Conservation (phyloP, 2,113 vertebrate species). For the Otocyon megalotis region DNA sequence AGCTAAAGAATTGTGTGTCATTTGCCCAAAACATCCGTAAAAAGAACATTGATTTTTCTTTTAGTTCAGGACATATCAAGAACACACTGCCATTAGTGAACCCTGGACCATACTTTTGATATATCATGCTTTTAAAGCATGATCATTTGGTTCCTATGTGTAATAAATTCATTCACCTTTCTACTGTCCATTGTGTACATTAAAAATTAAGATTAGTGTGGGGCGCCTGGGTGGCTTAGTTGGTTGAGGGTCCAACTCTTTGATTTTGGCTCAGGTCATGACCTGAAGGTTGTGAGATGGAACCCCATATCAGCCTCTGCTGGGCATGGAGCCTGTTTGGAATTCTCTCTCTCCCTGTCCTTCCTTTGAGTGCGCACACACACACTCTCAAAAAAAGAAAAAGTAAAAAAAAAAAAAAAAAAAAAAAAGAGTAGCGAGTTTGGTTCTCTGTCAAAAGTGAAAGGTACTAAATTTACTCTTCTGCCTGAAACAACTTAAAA, state of each 20-base stretch:
- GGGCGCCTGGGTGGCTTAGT: background rate
- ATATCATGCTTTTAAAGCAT: background rate
- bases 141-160: background rate
- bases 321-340: background rate
- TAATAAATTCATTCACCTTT: background rate
- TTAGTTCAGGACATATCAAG: background rate
- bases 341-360: background rate
- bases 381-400: background rate
- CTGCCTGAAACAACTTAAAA: conserved; percentile 23
- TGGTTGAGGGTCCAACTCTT: background rate
- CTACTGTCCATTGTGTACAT: background rate
- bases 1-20: background rate
- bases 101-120: background rate
- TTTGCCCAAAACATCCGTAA: conserved; percentile 9
- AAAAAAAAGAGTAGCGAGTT: background rate
- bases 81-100: background rate
- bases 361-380: background rate
- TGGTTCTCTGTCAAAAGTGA: background rate
- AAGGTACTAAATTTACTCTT: background rate
- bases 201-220: background rate
- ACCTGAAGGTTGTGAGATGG: background rate
- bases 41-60: conserved; percentile 11
- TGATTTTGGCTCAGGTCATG: background rate
- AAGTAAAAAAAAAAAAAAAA: background rate
- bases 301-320: background rate